These are phyloP conservation scores for Drosophila repleta DNA, from an alignment of 1,140 invertebrate species.

Conservation along the genomic window DNA sequence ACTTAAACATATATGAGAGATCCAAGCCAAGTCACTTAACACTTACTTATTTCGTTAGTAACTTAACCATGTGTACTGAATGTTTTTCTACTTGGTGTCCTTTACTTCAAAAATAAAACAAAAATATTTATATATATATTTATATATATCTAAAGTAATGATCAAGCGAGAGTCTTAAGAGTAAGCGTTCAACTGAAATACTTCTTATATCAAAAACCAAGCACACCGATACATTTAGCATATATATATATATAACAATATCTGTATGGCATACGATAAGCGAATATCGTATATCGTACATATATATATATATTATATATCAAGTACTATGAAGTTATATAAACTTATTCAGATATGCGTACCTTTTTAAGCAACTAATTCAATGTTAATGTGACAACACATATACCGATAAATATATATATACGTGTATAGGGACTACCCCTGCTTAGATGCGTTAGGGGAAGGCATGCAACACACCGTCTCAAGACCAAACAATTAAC, in stretches of 20 bases:
- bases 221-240: constrained; percentile 79
- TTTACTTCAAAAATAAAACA: constrained; percentile 15
- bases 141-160: neutral
- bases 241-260: constrained; percentile 23
- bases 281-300: constrained; percentile 33
- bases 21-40: constrained; percentile 27
- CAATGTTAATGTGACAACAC: constrained; percentile 49
- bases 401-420: constrained; percentile 7
- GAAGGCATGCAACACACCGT: constrained; percentile 37
- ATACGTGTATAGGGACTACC: constrained; percentile 2
- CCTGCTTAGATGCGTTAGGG: constrained; percentile 21
- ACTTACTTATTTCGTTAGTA: constrained; percentile 42
- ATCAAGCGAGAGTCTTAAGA: constrained; percentile 38
- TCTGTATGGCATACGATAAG: neutral
- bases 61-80: constrained; percentile 68
- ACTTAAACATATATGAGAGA: constrained; percentile 15
- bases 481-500: constrained; percentile 64
- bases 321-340: constrained; percentile 48
- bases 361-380: constrained; percentile 68
- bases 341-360: constrained; percentile 66
- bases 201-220: constrained; percentile 75
- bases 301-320: constrained; percentile 35
- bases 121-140: neutral
- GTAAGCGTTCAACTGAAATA: constrained; percentile 51
- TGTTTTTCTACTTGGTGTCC: constrained; percentile 78